phyloP scores from a whole-genome alignment of 2,797 vertebrate genomes.

The Cyprinodon diabolis region DNA sequence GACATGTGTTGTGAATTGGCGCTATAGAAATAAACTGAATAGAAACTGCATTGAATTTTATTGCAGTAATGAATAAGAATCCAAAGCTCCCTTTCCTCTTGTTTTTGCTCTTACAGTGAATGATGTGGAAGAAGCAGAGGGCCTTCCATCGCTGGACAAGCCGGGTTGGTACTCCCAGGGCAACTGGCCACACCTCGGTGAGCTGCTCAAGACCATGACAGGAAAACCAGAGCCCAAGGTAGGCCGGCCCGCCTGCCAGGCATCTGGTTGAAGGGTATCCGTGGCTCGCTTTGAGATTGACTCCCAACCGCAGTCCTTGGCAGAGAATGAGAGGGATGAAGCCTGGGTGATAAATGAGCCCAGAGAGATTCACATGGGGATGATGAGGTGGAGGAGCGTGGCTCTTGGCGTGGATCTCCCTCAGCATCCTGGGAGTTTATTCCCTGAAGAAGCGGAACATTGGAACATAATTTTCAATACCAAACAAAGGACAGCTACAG shows the following conservation, averaged over 20 bases:
- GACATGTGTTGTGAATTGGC: no score
- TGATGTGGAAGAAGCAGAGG: slow-evolving; percentile 87
- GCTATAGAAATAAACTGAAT: no score
- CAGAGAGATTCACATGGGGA: slow-evolving; percentile 57
- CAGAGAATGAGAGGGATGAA: slow-evolving; percentile 51
- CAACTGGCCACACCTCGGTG: slow-evolving; percentile 89
- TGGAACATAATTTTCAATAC: background rate
- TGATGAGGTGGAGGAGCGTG: slow-evolving; percentile 49
- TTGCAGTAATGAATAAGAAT: background rate
- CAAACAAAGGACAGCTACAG: background rate
- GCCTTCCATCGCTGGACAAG: slow-evolving; percentile 87
- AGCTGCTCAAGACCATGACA: slow-evolving; percentile 91
- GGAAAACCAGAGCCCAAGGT: slow-evolving; percentile 92
- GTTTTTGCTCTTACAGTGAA: slow-evolving; percentile 80
- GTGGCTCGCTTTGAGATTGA: slow-evolving; percentile 47
- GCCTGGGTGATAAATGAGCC: slow-evolving; percentile 41
- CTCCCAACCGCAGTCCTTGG: slow-evolving; percentile 43
- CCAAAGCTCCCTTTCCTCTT: slow-evolving; percentile 5
- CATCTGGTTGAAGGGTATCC: slow-evolving; percentile 6
- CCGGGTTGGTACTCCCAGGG: slow-evolving; percentile 98
- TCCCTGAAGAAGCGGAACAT: background rate
- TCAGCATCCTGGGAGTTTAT: slow-evolving; percentile 17
- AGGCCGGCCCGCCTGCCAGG: slow-evolving; percentile 34
- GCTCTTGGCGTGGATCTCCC: slow-evolving; percentile 35
- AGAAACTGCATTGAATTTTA: no score